Base-by-base conservation (phyloP, 2,113 vertebrate species). In the Rattus rattus region DNA sequence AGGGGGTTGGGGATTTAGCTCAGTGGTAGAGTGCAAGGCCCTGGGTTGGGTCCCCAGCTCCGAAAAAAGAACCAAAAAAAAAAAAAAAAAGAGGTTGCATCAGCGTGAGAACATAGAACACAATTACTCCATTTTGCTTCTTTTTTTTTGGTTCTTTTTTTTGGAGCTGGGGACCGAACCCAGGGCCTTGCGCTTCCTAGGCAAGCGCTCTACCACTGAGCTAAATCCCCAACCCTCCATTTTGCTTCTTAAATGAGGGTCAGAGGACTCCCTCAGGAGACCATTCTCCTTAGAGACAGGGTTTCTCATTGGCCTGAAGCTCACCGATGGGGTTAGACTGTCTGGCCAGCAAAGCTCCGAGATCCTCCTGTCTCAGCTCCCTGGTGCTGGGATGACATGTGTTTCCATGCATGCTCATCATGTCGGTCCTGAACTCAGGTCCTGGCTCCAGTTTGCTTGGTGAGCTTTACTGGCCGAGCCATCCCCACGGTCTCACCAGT, bases 101-200 rank as follows among this genome's bases (percentile, higher is more conserved):
- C 65, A 43, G 43, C 43, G 24, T 90, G 70, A 16, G 36, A 49
- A 91, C 70, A 94, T 1, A 10, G 30, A 65, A n/a, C 79, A n/a
- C 11, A 77, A 76, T 94, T 79, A 86, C 75, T 91, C 95, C 79
- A n/a, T 91, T 30, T 96, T 43, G 2, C n/a, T n/a, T n/a, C n/a
- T n/a, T n/a, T n/a, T n/a, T n/a, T n/a, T n/a, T n/a, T n/a, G n/a
- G n/a, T n/a, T n/a, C n/a, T n/a, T n/a, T n/a, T n/a, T n/a, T n/a
- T n/a, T n/a, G n/a, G n/a, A n/a, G n/a, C n/a, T n/a, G n/a, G n/a
- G n/a, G n/a, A n/a, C n/a, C n/a, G n/a, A n/a, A n/a, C n/a, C n/a
- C n/a, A n/a, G n/a, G n/a, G n/a, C n/a, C n/a, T n/a, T n/a, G n/a
- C n/a, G n/a, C n/a, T n/a, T n/a, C n/a, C n/a, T n/a, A n/a, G n/a